Conservation (phyloP, 2,797 vertebrate species). For the Poeciliopsis turneri region DNA sequence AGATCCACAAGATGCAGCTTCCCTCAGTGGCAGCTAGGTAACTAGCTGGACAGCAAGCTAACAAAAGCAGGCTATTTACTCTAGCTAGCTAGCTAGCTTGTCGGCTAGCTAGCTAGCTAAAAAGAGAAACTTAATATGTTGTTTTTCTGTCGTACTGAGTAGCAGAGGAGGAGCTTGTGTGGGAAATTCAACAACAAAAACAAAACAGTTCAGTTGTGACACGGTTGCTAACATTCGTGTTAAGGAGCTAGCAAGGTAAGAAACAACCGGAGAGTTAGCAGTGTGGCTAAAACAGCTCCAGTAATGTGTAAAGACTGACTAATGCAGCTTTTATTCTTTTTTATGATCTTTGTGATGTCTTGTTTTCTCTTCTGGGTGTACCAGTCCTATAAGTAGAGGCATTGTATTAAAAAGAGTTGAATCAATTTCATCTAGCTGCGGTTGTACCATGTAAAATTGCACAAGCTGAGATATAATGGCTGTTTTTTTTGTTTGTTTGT, state of each 20-base stretch:
- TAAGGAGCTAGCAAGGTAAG: not conserved
- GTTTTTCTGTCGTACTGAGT: not conserved
- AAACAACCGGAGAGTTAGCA: not conserved
- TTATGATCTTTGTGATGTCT: not conserved
- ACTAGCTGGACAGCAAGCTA: not conserved
- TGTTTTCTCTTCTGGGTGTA: not conserved
- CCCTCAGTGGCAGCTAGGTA: not conserved
- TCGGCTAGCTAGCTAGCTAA: not conserved
- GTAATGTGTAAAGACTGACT: not conserved
- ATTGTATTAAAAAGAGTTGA: not conserved
- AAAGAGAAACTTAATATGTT: not conserved
- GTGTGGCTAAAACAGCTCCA: not conserved
- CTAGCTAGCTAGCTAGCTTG: not conserved
- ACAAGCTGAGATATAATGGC: not conserved
- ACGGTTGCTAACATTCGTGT: not conserved
- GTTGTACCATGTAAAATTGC: conserved; percentile 1
- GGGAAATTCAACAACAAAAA: not conserved
- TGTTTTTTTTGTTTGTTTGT: not conserved
- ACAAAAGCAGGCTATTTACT: not conserved
- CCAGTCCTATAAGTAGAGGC: not conserved
- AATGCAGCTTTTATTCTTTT: not conserved
- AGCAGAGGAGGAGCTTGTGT: not conserved
- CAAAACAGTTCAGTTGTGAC: not conserved
- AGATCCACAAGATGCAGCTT: not conserved
- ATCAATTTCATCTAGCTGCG: conserved; percentile 14